Conservation (phyloP, 2,888 invertebrate species). For the Rhagonycha lutea region DNA sequence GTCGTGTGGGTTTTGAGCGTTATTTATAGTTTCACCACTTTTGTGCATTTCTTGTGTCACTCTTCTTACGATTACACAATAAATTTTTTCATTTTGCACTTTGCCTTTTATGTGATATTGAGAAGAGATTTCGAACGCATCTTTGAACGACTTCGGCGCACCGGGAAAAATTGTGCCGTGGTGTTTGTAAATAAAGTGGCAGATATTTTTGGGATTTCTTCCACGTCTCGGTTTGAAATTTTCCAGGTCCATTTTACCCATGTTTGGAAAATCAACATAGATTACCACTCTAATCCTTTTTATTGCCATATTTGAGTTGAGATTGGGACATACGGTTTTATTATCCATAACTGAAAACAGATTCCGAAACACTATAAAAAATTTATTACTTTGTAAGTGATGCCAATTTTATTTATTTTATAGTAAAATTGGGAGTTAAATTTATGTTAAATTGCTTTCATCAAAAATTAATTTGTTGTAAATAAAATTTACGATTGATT, state of each 20-base stretch:
- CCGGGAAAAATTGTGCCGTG: slow-evolving; percentile 86
- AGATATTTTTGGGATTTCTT: slow-evolving; percentile 89
- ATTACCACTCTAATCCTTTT: slow-evolving; percentile 63
- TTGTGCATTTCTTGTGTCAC: slow-evolving; percentile 68
- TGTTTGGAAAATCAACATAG: slow-evolving; percentile 85
- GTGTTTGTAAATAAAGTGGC: slow-evolving; percentile 88
- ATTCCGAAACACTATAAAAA: slow-evolving; percentile 1
- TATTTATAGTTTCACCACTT: slow-evolving; percentile 30
- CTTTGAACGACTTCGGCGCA: slow-evolving; percentile 62
- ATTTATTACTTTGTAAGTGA: neutral
- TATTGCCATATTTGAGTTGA: slow-evolving; percentile 42
- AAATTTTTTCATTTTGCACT: slow-evolving; percentile 70
- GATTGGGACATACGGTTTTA: slow-evolving; percentile 45
- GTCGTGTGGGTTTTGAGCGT: slow-evolving; percentile 51
- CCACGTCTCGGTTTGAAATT: slow-evolving; percentile 86
- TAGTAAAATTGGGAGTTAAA: too few species aligned
- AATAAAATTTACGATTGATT: too few species aligned
- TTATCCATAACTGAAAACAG: slow-evolving; percentile 17
- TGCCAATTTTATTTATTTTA: too few species aligned
- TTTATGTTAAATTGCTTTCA: too few species aligned
- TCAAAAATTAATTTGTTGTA: too few species aligned
- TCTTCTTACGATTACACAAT: slow-evolving; percentile 70
- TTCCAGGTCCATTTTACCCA: slow-evolving; percentile 90
- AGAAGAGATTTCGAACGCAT: slow-evolving; percentile 55
- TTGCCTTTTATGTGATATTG: slow-evolving; percentile 59